Base-by-base conservation (phyloP, 2,113 vertebrate genomes). In the Lipotes vexillifer region DNA sequence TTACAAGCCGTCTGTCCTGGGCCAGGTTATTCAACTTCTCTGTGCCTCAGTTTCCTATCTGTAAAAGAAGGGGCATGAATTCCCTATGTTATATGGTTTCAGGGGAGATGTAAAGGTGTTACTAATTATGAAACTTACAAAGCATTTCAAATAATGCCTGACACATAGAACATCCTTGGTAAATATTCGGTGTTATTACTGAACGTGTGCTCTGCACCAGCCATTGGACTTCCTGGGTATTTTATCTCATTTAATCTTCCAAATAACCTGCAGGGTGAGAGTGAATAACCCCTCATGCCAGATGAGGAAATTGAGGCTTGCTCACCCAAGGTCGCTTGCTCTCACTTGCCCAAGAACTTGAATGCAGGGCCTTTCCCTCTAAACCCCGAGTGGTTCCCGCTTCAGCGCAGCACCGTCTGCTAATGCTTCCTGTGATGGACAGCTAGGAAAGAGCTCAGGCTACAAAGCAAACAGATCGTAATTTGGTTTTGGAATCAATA, bases 401-500 rank as follows among this genome's bases (percentile, higher is more conserved):
- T 63, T 78, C 29, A 8, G 93, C 94, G 85, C 61, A 96, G 97
- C 96, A 98, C 97, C 98, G 97, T 87, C 46, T 96, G 97, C 96
- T 96, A 93, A 98, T 94, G 98, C 98, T 98, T 98, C 98, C 78
- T 95, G 97, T 99, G 98, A 98, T 23, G 98, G 98, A 99, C 98
- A 99, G 98, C 97, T 96, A 96, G 97, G 98, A 98, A 98, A 86
- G 27, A 93, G 96, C 97, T 92, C 97, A 97, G 98, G 98, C 97
- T 94, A 98, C 98, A 98, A 98, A 99, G 98, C 98, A 98, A 98
- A 98, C 96, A 98, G 98, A 97, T 97, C 96, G 98, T 98, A 99
- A 99, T 98, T 98, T 96, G 97, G 98, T 96, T 98, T 97, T 97
- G 95, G 98, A 99, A 99, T 99, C 99, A 98, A 99, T 99, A 99